A percentile compares a stretch with the other conserved stretches of the same genome.
Evolutionary conservation across 2,113 vertebrate species (phyloP).

Genomic region (Labeo catla): DNA sequence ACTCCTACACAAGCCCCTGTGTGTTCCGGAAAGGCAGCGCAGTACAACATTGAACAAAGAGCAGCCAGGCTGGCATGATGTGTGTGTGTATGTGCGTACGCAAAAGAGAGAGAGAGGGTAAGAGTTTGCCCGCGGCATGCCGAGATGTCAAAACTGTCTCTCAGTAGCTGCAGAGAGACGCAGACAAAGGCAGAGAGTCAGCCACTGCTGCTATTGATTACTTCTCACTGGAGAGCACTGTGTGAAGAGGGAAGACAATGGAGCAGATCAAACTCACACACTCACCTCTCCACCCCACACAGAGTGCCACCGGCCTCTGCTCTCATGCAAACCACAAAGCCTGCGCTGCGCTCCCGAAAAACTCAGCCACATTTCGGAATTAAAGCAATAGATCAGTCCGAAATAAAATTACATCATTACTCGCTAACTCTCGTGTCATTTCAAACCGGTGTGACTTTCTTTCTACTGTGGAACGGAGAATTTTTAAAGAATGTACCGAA

Average conservation of each 20-base stretch:
- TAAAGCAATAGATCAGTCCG: not conserved
- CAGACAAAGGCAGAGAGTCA: conserved; percentile 58
- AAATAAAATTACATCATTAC: not conserved
- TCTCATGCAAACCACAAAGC: conserved; percentile 38
- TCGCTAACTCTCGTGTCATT: not conserved
- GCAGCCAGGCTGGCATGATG: conserved; percentile 52
- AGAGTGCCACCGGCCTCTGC: conserved; percentile 44
- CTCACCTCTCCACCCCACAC: conserved; percentile 52
- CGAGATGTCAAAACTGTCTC: conserved; percentile 61
- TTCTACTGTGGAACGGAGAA: not conserved
- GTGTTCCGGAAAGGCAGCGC: conserved; percentile 53
- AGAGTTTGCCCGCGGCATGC: conserved; percentile 54
- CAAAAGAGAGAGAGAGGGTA: conserved; percentile 16
- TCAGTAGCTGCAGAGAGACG: conserved; percentile 54
- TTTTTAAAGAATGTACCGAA: not conserved
- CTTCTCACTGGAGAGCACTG: conserved; percentile 48
- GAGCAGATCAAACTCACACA: conserved; percentile 56
- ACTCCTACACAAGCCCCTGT: conserved; percentile 63
- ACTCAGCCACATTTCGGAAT: not conserved
- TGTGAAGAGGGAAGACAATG: conserved; percentile 41
- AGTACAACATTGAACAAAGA: conserved; percentile 61
- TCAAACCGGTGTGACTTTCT: not conserved
- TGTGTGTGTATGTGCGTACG: not conserved
- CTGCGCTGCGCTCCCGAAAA: conserved; percentile 8
- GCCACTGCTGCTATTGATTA: conserved; percentile 63